Percentiles rank a stretch among this genome's conserved stretches.
Conservation (phyloP, 2,888 invertebrate genomes). For the Lypha dubia region DNA sequence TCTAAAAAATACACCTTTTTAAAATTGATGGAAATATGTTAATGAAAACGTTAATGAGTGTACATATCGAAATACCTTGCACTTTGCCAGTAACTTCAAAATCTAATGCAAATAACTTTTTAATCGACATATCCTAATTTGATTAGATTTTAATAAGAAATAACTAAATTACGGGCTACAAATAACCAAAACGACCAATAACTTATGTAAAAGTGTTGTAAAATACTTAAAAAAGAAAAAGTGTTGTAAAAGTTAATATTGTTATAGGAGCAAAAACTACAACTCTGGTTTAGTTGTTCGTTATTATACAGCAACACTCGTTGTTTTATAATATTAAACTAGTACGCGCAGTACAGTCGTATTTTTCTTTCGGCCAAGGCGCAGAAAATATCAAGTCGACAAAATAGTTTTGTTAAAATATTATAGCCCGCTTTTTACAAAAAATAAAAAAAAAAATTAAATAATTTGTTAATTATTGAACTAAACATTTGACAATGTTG, state of each 20-base stretch:
- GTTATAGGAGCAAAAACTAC: conserved; percentile 19
- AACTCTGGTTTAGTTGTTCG: conserved; percentile 28
- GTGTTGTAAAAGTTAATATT: conserved; percentile 41
- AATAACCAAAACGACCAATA: too few species aligned
- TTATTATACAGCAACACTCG: conserved; percentile 27
- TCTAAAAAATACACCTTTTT: conserved; percentile 81
- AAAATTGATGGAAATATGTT: neutral
- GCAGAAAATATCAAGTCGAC: conserved; percentile 63
- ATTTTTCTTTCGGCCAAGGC: conserved; percentile 66
- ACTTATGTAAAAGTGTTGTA: conserved; percentile 4
- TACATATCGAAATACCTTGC: conserved; percentile 76
- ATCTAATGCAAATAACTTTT: conserved; percentile 74
- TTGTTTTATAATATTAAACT: conserved; percentile 35
- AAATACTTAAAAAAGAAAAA: conserved; percentile 32
- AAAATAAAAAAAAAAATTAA: neutral
- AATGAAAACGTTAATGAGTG: neutral
- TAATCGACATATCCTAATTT: conserved; percentile 21
- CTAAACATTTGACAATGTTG: neutral
- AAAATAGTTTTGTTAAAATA: conserved; percentile 42
- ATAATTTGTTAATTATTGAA: conserved; percentile 16
- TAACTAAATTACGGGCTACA: neutral
- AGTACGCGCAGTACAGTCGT: conserved; percentile 70
- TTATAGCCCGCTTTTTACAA: conserved; percentile 35
- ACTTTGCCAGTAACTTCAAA: conserved; percentile 80
- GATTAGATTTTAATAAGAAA: neutral